Evolutionary conservation across 2,888 invertebrate genomes (phyloP), one percentile per base, ranked within the genome.

Genomic region (Amorpha juglandis): DNA sequence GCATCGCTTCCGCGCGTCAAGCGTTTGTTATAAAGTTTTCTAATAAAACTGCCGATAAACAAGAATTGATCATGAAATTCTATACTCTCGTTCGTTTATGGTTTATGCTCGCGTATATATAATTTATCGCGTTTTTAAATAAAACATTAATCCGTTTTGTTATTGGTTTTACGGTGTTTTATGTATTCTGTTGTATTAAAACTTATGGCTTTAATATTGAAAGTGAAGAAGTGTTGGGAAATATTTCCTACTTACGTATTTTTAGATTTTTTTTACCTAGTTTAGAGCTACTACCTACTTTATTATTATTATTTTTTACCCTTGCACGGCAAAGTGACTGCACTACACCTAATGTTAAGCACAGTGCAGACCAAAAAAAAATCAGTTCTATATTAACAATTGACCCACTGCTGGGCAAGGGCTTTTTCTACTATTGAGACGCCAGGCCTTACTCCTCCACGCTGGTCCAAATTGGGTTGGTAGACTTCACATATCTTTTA

Each of bases 41-140:
- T 78, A 82, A 86, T 87, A 87, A 84, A 87, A 82, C 79, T 79
- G 78, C 74, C 81, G 79, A 82, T 83, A 80, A 83, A 79, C 79
- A 76, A 72, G 75, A 83, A 84, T 80, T 79, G 74, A 70, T 66
- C 69, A 71, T 75, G 70, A 70, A 75, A 74, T 63, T 63, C 45
- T 67, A 35, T 47, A 58, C 33, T 58, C 33, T 16, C 55, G 33
- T 65, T 19, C 9, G 19, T 50, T 51, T 63, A 51, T 51, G 50
- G 62, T 62, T 51, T 52, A 35, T 48, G 42, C 52, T 38, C 38
- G 63, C 63, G 62, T 52, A 53, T 53, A 12, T 53, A 53, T 58
- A 68, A 70, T 65, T 70, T 63, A 48, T 63, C 21, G 48, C 4
- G 6, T 2, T 35, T 47, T 62, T 62, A 63, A 63, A 19, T 27